Percentiles rank a stretch among this genome's conserved stretches.
Evolutionary conservation across 1,140 invertebrate species (phyloP).

Genomic region (Drosophila mauritiana): DNA sequence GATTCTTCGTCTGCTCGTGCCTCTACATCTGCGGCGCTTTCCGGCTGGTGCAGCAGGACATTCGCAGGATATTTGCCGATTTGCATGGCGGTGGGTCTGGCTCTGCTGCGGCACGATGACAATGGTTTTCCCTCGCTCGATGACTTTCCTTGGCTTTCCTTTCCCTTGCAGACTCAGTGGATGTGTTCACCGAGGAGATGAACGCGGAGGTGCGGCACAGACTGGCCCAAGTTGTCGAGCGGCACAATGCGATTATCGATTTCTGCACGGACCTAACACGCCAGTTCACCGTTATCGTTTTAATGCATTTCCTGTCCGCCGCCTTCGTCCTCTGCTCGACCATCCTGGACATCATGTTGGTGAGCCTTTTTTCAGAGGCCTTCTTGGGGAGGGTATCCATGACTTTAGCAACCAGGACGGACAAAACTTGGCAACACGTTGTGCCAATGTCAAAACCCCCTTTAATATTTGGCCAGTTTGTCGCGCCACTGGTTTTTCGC

Average conservation of each 20-base stretch:
- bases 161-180: slow-evolving; percentile 26
- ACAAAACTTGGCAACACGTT: too few relatives aligned
- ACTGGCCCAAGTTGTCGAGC: slow-evolving; percentile 53
- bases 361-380: slow-evolving; percentile 45
- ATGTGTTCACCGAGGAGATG: slow-evolving; percentile 35
- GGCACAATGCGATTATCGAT: slow-evolving; percentile 83
- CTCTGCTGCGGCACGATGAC: neutral
- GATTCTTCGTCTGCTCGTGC: slow-evolving; percentile 77
- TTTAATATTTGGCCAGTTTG: neutral
- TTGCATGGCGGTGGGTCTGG: slow-evolving; percentile 57
- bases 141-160: slow-evolving; percentile 14
- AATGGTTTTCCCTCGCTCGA: neutral
- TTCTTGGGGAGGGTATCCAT: neutral
- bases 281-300: slow-evolving; percentile 76
- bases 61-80: slow-evolving; percentile 63
- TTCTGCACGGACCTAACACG: slow-evolving; percentile 71
- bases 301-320: slow-evolving; percentile 83
- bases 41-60: slow-evolving; percentile 69
- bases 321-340: slow-evolving; percentile 78
- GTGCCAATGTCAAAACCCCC: neutral
- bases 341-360: slow-evolving; percentile 80
- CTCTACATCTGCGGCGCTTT: slow-evolving; percentile 74
- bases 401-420: too few relatives aligned
- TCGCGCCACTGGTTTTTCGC: slow-evolving; percentile 1
- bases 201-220: slow-evolving; percentile 47